phyloP scores from a whole-genome alignment of 2,797 vertebrate species.

The Harpagifer antarcticus region DNA sequence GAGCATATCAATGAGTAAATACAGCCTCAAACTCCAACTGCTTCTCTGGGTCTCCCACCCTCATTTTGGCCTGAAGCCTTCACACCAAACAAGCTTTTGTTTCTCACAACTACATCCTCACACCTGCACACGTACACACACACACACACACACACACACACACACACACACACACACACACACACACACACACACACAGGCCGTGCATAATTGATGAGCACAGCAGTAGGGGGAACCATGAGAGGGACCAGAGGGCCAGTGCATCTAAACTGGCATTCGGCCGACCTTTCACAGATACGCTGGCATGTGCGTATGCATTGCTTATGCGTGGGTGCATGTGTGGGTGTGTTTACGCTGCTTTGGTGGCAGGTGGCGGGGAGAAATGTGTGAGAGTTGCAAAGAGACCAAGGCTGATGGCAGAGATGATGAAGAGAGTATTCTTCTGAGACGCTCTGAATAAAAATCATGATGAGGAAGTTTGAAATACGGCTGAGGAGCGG shows the following conservation, averaged over 20 bases:
- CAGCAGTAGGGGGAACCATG: slow-evolving; percentile 63
- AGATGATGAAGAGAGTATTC: slow-evolving; percentile 45
- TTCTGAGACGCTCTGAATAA: slow-evolving; percentile 38
- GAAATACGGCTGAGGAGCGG: slow-evolving; percentile 19
- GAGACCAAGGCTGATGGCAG: slow-evolving; percentile 35
- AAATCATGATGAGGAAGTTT: slow-evolving; percentile 30
- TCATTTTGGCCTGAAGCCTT: slow-evolving; percentile 33
- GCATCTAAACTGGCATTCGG: slow-evolving; percentile 68
- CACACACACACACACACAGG: neutral
- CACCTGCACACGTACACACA: neutral
- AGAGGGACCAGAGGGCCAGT: slow-evolving; percentile 60
- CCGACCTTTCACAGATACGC: slow-evolving; percentile 70
- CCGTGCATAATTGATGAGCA: slow-evolving; percentile 80
- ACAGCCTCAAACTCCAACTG: slow-evolving; percentile 12
- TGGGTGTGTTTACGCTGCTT: slow-evolving; percentile 44
- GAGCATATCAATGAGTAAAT: slow-evolving; percentile 35
- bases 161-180: neutral
- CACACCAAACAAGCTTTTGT: slow-evolving; percentile 17
- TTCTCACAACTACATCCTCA: slow-evolving; percentile 21
- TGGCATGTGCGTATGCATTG: slow-evolving; percentile 30
- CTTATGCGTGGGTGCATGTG: slow-evolving; percentile 12
- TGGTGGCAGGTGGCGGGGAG: slow-evolving; percentile 51
- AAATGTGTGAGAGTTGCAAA: slow-evolving; percentile 37
- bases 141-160: neutral
- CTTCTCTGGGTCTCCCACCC: slow-evolving; percentile 20